Evolutionary conservation across 2,888 invertebrate species (phyloP).

Genomic region (Scaptomyza cyrtandrae): DNA sequence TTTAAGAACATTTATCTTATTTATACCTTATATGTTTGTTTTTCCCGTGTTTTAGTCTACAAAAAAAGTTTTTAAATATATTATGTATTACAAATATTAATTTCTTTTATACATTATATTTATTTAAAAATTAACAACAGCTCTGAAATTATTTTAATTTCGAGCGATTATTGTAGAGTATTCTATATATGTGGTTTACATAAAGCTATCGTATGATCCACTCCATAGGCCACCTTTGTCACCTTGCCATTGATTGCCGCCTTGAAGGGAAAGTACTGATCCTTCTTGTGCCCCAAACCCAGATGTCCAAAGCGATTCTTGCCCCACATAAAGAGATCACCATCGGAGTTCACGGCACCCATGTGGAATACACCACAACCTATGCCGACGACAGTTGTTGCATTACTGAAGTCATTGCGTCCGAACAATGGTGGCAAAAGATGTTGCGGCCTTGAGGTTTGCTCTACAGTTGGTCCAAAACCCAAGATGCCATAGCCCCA

Average conservation of each 20-base stretch:
- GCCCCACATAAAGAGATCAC: conserved; percentile 97
- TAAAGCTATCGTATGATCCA: conserved; percentile 93
- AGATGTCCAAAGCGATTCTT: conserved; percentile 93
- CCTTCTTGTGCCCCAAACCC: conserved; percentile 91
- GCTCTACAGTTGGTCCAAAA: conserved; percentile 91
- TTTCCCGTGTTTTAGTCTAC: neutral
- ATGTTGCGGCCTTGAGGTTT: conserved; percentile 88
- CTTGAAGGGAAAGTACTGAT: conserved; percentile 95
- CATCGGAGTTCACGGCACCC: conserved; percentile 92
- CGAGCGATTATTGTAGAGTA: conserved; percentile 8
- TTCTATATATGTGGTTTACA: conserved; percentile 89
- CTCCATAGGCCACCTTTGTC: conserved; percentile 90
- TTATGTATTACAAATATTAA: neutral
- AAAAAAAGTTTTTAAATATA: conserved; percentile 10
- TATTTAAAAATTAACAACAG: neutral
- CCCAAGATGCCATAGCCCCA: conserved; percentile 98
- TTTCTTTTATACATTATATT: neutral
- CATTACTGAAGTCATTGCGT: conserved; percentile 91
- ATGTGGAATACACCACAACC: conserved; percentile 90
- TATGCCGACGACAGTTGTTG: conserved; percentile 88
- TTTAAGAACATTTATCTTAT: conserved; percentile 1
- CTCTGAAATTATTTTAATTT: neutral
- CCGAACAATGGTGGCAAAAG: conserved; percentile 94
- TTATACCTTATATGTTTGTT: neutral
- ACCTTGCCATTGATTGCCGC: conserved; percentile 92